Evolutionary conservation across 2,113 vertebrate genomes (phyloP), one percentile per base, ranked within the genome.

Genomic region (Cottus gobio): DNA sequence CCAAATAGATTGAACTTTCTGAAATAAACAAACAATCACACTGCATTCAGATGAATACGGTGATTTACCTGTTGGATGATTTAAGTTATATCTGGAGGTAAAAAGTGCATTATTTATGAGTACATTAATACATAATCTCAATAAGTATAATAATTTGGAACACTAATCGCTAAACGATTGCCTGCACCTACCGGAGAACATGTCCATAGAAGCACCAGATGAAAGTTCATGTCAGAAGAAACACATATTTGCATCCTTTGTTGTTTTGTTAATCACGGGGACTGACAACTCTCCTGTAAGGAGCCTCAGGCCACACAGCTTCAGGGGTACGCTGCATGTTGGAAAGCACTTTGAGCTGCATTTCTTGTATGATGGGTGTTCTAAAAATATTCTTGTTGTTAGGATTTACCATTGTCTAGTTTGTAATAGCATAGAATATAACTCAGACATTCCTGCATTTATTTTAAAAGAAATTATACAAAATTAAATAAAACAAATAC

Each of bases 171-270:
- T 48, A 46, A 76, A 66, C 15, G 3, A 65, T 12, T 8, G 44
- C 68, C 54, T 24, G 67, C 52, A 71, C 67, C 52, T 24, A 61
- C 26, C 15, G 28, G 5, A 80, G 18, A 30, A 79, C 64, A 58
- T 65, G 75, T 30, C 26, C 36, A 22, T 2, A 22, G 20, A 4
- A 28, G n/a, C 71, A 18, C 11, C 56, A 58, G 46, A 61, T 28
- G 4, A 8, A 46, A 30, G 37, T 3, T 42, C 7, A 61, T 67
- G 34, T 62, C 30, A 44, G 26, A 37, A 13, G 0, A 42, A 16
- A 28, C 36, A 3, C 2, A 10, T 60, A 64, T 16, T 28, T 18
- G 5, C 34, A 3, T 24, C 7, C n/a, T n/a, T n/a, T 64, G 31
- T 34, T 34, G 63, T 65, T 46, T 26, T 12, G 18, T 28, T 16